Base-by-base conservation (phyloP, 2,888 invertebrate species). In the Tridacna gigas region DNA sequence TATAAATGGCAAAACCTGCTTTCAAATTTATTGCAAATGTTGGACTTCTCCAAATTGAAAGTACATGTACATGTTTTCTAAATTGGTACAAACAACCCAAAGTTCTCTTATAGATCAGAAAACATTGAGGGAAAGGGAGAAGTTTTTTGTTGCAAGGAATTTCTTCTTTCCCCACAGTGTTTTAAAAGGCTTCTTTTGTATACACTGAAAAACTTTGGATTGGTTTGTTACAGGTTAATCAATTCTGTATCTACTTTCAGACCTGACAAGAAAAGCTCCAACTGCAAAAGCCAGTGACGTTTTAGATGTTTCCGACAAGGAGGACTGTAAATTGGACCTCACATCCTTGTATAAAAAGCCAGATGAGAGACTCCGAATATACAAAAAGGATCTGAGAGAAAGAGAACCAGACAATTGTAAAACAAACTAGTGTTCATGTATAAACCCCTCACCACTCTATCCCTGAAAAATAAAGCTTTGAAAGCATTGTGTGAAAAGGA, bases 261-360 rank as follows among this genome's bases (percentile, higher is more conserved):
- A 69, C 15, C n/a, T 45, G 47, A 45, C 45, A 0, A 12, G n/a
- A 9, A 69, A 69, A 45, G 12, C 45, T n/a, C 7, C 47, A 12
- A 45, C 47, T n/a, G 45, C 45, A 12, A 45, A 69, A 12, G 3
- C 20, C n/a, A n/a, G 45, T 11, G 47, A 69, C 0, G n/a, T n/a
- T n/a, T 12, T 22, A n/a, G 13, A 28, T 9, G 13, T 37, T 67
- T 69, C 47, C 0, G n/a, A 69, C 45, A 69, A 48, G n/a, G 61
- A 61, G 11, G 82, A 82, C 47, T 71, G 66, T 3, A 51, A 74
- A 56, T 86, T 78, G 51, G 75, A 86, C 28, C 45, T 84, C 28
- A 78, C 84, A 37, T 75, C 78, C 66, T 74, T 84, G 48, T 75
- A 80, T n/a, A 75, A 80, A 1, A 73, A 74, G 22, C 26, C 60